Conservation (phyloP, 1,140 invertebrate species). For the Listronotus oregonensis region DNA sequence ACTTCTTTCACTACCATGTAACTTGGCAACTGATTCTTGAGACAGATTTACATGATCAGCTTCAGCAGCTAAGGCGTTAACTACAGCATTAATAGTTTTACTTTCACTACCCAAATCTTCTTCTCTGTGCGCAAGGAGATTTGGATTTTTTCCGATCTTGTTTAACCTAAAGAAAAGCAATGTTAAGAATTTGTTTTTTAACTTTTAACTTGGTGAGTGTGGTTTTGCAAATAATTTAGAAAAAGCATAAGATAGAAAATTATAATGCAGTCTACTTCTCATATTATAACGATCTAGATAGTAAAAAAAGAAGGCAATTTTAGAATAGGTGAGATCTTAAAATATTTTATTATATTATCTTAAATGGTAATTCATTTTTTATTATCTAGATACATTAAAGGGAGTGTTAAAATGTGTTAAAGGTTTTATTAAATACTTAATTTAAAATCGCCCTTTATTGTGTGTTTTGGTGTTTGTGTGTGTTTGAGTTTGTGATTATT, state of each 20-base stretch:
- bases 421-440: not conserved
- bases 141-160: conserved; percentile 98
- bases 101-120: conserved; percentile 86
- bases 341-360: too few relatives aligned
- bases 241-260: too few relatives aligned
- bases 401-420: not conserved
- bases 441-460: conserved; percentile 44
- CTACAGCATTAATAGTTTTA: conserved; percentile 89
- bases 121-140: conserved; percentile 89
- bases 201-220: too few relatives aligned
- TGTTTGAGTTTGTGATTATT: conserved; percentile 20
- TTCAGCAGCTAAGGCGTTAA: conserved; percentile 86
- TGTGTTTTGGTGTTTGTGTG: conserved; percentile 35
- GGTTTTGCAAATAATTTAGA: too few relatives aligned
- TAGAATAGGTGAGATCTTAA: too few relatives aligned
- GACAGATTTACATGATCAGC: conserved; percentile 80
- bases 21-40: conserved; percentile 71
- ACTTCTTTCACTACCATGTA: conserved; percentile 66
- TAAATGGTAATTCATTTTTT: not conserved
- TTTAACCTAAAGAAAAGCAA: conserved; percentile 70
- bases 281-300: too few relatives aligned
- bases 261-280: too few relatives aligned
- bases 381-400: not conserved
- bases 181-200: conserved; percentile 40
- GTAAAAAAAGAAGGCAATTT: too few relatives aligned